Conservation (phyloP, 2,888 invertebrate species). For the Trissolcus japonicus region DNA sequence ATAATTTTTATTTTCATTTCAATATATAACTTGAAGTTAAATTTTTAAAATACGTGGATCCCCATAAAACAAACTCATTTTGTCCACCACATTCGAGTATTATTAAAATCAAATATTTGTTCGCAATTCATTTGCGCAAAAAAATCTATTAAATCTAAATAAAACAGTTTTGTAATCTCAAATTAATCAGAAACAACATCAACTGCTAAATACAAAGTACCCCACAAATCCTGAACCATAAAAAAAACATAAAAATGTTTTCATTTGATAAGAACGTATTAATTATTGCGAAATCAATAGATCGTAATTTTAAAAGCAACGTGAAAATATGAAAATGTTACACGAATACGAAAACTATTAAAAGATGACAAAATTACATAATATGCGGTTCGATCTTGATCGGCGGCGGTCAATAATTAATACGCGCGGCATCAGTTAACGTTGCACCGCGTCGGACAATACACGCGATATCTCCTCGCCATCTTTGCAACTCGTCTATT, state of each 20-base stretch:
- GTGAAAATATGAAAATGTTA: not conserved
- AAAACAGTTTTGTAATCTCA: no score
- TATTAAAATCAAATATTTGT: no score
- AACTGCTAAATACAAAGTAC: not conserved
- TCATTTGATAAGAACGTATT: not conserved
- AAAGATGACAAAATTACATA: not conserved
- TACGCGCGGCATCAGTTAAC: not conserved
- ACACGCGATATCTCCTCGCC: not conserved
- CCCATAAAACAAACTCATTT: no score
- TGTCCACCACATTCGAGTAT: no score
- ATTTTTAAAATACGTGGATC: no score
- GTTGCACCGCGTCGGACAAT: no score
- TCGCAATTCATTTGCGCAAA: no score
- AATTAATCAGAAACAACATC: not conserved
- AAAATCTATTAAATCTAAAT: no score
- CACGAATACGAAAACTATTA: not conserved
- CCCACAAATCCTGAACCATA: not conserved
- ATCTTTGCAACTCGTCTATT: slow-evolving; percentile 8
- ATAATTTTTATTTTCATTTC: no score
- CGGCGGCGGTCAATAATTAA: not conserved
- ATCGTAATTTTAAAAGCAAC: not conserved
- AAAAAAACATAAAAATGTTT: no score
- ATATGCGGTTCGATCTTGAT: not conserved
- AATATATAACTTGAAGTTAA: no score
- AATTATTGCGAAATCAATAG: not conserved